Conservation (phyloP, 2,797 vertebrate genomes). For the Fringilla coelebs region DNA sequence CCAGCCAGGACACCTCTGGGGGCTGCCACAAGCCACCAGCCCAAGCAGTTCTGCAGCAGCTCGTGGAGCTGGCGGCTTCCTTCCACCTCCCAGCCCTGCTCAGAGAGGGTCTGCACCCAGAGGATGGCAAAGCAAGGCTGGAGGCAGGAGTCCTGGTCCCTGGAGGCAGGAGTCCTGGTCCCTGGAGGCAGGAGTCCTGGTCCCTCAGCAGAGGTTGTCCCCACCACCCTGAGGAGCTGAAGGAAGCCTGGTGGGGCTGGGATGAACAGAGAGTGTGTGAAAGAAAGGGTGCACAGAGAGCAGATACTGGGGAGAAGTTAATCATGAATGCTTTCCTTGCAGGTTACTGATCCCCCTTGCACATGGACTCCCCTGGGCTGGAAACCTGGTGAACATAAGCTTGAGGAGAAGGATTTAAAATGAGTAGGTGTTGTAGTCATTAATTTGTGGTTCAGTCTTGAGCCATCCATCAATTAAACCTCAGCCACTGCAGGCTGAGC, state of each 20-base stretch:
- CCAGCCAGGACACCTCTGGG: background rate
- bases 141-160: background rate
- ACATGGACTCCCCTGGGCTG: background rate
- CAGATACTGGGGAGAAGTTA: background rate
- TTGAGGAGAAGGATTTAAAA: background rate
- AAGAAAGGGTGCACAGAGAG: background rate
- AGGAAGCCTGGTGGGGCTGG: background rate
- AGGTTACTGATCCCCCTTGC: background rate
- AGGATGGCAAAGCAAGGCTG: background rate
- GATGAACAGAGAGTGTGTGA: background rate
- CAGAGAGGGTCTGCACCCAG: background rate
- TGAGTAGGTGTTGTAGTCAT: background rate
- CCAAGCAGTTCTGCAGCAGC: background rate
- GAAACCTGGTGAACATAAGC: background rate
- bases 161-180: no score
- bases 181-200: background rate
- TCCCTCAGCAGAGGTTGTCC: background rate
- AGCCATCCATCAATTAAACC: background rate
- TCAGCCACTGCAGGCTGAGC: background rate
- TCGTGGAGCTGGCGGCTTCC: background rate
- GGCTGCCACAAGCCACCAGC: background rate
- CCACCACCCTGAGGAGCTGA: background rate
- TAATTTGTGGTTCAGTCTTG: background rate
- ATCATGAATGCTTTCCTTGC: background rate
- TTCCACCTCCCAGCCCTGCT: background rate